Evolutionary conservation across 2,113 vertebrate species (phyloP).

Genomic region (Pagrus major): DNA sequence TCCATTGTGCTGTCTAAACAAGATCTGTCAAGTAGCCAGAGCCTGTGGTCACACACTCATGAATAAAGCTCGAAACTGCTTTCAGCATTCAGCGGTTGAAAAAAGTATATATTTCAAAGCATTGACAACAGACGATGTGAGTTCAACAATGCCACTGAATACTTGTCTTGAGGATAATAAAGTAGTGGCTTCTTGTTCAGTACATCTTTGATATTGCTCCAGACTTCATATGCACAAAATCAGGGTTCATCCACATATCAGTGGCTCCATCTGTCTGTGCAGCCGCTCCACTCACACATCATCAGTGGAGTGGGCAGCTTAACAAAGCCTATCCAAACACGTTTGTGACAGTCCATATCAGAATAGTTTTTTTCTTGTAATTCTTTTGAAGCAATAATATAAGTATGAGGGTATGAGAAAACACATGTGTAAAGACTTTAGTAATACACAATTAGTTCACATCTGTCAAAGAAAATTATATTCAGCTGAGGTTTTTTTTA

Average conservation of each 20-base stretch:
- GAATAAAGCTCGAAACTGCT: conserved; percentile 49
- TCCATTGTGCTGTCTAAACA: conserved; percentile 19
- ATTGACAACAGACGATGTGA: conserved; percentile 51
- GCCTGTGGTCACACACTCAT: conserved; percentile 33
- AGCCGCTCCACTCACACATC: background rate
- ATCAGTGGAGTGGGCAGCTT: conserved; percentile 18
- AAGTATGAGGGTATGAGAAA: background rate
- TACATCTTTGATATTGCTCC: conserved; percentile 36
- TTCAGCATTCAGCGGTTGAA: conserved; percentile 23
- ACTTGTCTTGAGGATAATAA: conserved; percentile 59
- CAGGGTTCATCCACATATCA: conserved; percentile 44
- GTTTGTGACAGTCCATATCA: background rate
- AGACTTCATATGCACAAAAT: conserved; percentile 52
- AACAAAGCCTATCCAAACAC: conserved; percentile 45
- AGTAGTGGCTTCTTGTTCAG: conserved; percentile 30
- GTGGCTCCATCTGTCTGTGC: conserved; percentile 53
- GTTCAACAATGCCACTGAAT: conserved; percentile 39
- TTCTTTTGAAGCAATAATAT: background rate
- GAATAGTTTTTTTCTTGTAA: background rate
- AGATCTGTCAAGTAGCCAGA: conserved; percentile 28
- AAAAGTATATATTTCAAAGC: conserved; percentile 49
- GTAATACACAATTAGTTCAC: background rate
- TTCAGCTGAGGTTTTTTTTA: conserved; percentile 12
- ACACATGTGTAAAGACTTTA: background rate
- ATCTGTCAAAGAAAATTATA: conserved; percentile 25